Conservation (phyloP, 2,797 vertebrate genomes). For the Squalus acanthias region DNA sequence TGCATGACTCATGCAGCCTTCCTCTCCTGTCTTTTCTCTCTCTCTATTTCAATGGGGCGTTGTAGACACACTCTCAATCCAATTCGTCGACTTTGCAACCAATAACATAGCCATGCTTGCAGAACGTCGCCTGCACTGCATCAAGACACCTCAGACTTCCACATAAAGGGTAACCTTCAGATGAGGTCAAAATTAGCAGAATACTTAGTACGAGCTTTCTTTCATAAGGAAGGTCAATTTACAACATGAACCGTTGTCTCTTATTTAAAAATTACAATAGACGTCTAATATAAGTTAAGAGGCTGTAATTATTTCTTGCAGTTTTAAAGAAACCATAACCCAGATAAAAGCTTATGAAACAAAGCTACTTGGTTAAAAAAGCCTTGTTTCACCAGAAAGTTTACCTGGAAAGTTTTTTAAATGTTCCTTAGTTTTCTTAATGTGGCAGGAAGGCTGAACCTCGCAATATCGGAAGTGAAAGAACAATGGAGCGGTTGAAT, state of each 20-base stretch:
- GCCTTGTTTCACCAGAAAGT: not conserved
- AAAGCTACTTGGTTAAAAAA: not conserved
- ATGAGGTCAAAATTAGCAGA: not conserved
- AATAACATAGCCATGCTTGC: conserved; percentile 7
- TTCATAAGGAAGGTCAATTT: not conserved
- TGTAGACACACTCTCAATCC: not conserved
- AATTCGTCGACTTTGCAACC: conserved; percentile 8
- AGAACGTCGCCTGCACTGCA: not conserved
- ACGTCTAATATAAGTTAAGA: not conserved
- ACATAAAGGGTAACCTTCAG: not conserved
- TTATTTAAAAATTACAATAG: not conserved
- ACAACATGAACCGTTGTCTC: not conserved
- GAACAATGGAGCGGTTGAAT: not conserved
- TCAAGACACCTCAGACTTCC: not conserved
- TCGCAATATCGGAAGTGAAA: not conserved
- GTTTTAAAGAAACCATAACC: no score
- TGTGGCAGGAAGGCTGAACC: no score
- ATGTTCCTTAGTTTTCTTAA: no score
- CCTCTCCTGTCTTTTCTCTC: not conserved
- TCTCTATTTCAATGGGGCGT: conserved; percentile 10
- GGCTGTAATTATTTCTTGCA: not conserved
- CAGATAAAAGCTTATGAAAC: not conserved
- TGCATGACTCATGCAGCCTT: not conserved
- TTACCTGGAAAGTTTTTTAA: not conserved
- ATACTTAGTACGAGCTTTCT: not conserved